A percentile compares a stretch with the other conserved stretches of the same genome.
Evolutionary conservation across 1,140 invertebrate species (phyloP).

Genomic region (Camponotus vicinus): DNA sequence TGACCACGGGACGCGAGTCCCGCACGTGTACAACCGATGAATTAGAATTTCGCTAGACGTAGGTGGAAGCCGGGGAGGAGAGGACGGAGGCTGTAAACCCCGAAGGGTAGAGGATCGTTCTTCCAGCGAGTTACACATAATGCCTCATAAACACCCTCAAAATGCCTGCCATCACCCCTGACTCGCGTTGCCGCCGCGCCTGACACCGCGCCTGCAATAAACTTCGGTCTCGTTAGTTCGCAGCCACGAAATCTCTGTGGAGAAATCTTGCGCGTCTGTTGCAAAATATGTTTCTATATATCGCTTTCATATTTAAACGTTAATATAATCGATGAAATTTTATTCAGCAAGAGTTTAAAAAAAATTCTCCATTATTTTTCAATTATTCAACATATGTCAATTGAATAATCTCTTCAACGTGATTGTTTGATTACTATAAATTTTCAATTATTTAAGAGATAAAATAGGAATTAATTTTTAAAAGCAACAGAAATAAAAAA

Average conservation of each 20-base stretch:
- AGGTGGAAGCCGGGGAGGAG: slow-evolving; percentile 70
- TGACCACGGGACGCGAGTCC: not conserved
- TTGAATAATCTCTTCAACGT: too few species aligned
- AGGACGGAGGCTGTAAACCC: slow-evolving; percentile 74
- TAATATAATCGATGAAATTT: too few species aligned
- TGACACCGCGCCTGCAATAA: slow-evolving; percentile 83
- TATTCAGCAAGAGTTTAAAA: too few species aligned
- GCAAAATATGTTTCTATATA: not conserved
- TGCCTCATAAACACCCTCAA: slow-evolving; percentile 86
- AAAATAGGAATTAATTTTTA: not conserved
- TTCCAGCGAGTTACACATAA: slow-evolving; percentile 86
- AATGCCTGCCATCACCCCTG: slow-evolving; percentile 83
- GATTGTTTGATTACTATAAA: too few species aligned
- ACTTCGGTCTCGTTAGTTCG: slow-evolving; percentile 81
- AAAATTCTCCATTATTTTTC: too few species aligned
- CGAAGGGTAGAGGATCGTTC: slow-evolving; percentile 81
- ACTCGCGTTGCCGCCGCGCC: slow-evolving; percentile 77
- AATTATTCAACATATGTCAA: too few species aligned
- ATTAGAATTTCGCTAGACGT: slow-evolving; percentile 80
- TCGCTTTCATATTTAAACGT: not conserved
- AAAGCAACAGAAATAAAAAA: too few species aligned
- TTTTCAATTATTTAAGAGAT: not conserved
- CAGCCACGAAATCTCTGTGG: slow-evolving; percentile 39
- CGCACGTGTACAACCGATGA: slow-evolving; percentile 63
- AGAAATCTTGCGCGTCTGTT: slow-evolving; percentile 17